A percentile compares a stretch with the other conserved stretches of the same genome.
phyloP scores from a whole-genome alignment of 2,888 invertebrate species.

The Colostygia pectinataria region DNA sequence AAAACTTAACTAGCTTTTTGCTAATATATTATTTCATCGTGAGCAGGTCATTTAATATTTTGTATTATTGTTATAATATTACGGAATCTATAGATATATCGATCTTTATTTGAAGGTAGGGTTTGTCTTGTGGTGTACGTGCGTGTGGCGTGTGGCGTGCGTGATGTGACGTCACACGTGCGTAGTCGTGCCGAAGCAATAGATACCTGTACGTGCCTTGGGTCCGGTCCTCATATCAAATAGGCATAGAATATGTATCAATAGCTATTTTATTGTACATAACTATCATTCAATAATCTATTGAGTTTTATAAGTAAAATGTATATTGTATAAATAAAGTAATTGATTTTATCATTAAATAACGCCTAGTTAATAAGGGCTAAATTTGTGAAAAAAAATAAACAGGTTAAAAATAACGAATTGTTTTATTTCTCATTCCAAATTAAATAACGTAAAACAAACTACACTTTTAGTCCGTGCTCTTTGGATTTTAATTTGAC shows the following conservation, averaged over 20 bases:
- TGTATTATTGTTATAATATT: constrained; percentile 53
- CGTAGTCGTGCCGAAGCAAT: constrained; percentile 44
- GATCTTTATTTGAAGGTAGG: constrained; percentile 49
- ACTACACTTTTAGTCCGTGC: neutral
- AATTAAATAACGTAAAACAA: constrained; percentile 9
- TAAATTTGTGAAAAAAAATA: constrained; percentile 79
- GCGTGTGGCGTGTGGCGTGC: constrained; percentile 11
- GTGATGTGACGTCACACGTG: constrained; percentile 4
- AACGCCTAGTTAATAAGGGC: constrained; percentile 80
- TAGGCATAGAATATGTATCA: constrained; percentile 77
- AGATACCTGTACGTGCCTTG: constrained; percentile 74
- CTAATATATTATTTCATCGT: constrained; percentile 52
- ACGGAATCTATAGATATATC: constrained; percentile 54
- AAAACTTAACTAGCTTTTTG: constrained; percentile 58
- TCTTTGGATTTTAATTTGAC: no score
- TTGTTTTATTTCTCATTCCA: constrained; percentile 63
- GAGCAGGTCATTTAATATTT: constrained; percentile 55
- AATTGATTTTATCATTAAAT: constrained; percentile 81
- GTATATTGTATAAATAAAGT: constrained; percentile 81
- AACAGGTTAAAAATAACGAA: constrained; percentile 72
- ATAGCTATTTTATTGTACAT: constrained; percentile 79
- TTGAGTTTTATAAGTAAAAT: constrained; percentile 80
- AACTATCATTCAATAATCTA: constrained; percentile 82
- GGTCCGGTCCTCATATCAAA: constrained; percentile 79
- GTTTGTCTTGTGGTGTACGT: constrained; percentile 14